Conservation (phyloP, 2,888 invertebrate genomes). For the Herminia tarsipennalis region DNA sequence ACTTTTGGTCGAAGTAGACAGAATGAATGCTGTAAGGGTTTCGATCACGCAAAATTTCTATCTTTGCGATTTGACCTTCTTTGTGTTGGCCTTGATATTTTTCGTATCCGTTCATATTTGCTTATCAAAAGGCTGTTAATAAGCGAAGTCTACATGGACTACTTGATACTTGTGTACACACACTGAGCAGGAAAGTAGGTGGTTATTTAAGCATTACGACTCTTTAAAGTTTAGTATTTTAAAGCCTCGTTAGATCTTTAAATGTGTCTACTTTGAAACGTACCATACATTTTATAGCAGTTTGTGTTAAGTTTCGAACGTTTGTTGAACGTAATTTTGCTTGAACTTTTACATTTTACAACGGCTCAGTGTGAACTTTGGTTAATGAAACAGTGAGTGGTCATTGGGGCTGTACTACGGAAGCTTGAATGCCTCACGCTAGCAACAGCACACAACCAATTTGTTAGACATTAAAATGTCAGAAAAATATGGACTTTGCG, state of each 20-base stretch:
- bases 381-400: constrained; percentile 29
- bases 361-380: constrained; percentile 17
- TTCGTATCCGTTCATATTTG: constrained; percentile 43
- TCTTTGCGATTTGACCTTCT: constrained; percentile 49
- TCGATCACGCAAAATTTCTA: constrained; percentile 69
- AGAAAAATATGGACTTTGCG: constrained; percentile 20
- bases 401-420: constrained; percentile 39
- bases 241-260: too few species aligned
- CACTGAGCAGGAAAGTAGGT: too few species aligned
- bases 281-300: too few species aligned
- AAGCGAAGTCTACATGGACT: constrained; percentile 4
- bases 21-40: constrained; percentile 52
- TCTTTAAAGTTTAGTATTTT: too few species aligned
- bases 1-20: constrained; percentile 62
- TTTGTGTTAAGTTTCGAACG: constrained; percentile 12
- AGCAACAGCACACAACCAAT: constrained; percentile 18
- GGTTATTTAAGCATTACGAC: too few species aligned
- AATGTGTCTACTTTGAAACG: constrained; percentile 17
- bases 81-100: constrained; percentile 53
- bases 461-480: constrained; percentile 22
- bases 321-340: constrained; percentile 15
- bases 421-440: constrained; percentile 41
- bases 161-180: background rate
- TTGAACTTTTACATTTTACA: constrained; percentile 20
- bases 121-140: constrained; percentile 26